A percentile compares a stretch with the other conserved stretches of the same genome.
Conservation (phyloP, 2,797 vertebrate genomes). For the Heterohyrax brucei region DNA sequence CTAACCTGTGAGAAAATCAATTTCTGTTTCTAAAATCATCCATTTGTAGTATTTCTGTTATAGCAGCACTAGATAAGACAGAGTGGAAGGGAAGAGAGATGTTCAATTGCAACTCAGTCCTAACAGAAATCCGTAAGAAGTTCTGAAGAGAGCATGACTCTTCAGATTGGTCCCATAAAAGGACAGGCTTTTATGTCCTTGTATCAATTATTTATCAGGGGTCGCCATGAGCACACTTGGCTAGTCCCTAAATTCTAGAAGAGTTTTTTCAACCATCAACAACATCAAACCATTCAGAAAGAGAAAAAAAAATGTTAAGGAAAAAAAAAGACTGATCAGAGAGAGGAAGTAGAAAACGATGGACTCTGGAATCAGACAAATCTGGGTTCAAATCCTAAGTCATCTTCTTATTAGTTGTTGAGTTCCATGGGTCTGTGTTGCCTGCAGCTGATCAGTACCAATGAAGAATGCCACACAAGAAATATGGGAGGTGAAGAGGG, state of each 20-base stretch:
- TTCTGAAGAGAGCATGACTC: neutral
- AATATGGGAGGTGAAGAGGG: too few relatives aligned
- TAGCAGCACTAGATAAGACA: too few relatives aligned
- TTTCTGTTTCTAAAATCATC: too few relatives aligned
- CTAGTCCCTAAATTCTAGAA: conserved; percentile 36
- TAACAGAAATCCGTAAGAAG: neutral
- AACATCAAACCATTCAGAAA: conserved; percentile 29
- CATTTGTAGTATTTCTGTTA: too few relatives aligned
- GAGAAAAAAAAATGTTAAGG: conserved; percentile 16
- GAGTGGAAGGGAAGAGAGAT: neutral
- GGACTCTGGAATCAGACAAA: conserved; percentile 3
- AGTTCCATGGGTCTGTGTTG: too few relatives aligned
- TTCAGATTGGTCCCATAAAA: conserved; percentile 25
- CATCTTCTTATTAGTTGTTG: conserved; percentile 60
- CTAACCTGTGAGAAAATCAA: too few relatives aligned
- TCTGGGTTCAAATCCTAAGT: conserved; percentile 40
- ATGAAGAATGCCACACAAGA: too few relatives aligned
- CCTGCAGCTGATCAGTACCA: too few relatives aligned
- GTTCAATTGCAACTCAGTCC: neutral
- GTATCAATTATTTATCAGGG: neutral
- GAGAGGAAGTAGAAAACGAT: conserved; percentile 41
- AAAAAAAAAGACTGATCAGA: neutral
- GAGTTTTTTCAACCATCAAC: conserved; percentile 25
- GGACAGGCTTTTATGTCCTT: neutral
- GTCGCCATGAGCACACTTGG: too few relatives aligned